Evolutionary conservation across 2,888 invertebrate species (phyloP), one percentile per base, ranked within the genome.

Genomic region (Rhabditophanes sp.): DNA sequence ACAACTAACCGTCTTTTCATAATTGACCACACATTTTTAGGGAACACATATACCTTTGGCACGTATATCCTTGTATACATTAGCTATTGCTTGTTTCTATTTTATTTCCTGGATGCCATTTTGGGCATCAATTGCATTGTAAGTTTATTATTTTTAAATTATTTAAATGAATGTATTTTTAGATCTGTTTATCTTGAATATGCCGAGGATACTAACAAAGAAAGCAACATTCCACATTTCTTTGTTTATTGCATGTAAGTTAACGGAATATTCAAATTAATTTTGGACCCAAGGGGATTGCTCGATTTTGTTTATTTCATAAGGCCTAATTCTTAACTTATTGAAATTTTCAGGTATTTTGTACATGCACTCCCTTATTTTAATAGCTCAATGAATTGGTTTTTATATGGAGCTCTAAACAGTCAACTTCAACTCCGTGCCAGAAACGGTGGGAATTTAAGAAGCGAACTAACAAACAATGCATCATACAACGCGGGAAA

Each of bases 371-470:
- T n/a, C n/a, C n/a, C n/a, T n/a, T n/a, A n/a, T n/a, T n/a, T n/a
- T n/a, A n/a, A n/a, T n/a, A n/a, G n/a, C n/a, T n/a, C 59, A 2
- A 44, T 59, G 15, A 59, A 59, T 30, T 59, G 59, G 59, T 57
- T 59, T 25, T 33, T 59, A 17, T 59, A 59, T 36, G 60, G 57
- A 7, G 58, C 58, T 8, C 35, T 59, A 21, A 58, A 58, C 26
- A 50, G 56, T 14, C 58, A 58, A 36, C 38, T 59, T 6, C 58
- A 58, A 23, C 58, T 56, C 16, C 30, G 55, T 12, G 47, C 50
- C 35, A 40, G 46, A 29, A 43, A 41, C 9, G 42, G 42, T 32
- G 40, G 51, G 3, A 17, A 12, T n/a, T n/a, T n/a, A n/a, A n/a
- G n/a, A n/a, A n/a, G n/a, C n/a, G n/a, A n/a, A n/a, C n/a, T n/a